Evolutionary conservation across 2,797 vertebrate species (phyloP).

Genomic region (Cyprinodon diabolis): DNA sequence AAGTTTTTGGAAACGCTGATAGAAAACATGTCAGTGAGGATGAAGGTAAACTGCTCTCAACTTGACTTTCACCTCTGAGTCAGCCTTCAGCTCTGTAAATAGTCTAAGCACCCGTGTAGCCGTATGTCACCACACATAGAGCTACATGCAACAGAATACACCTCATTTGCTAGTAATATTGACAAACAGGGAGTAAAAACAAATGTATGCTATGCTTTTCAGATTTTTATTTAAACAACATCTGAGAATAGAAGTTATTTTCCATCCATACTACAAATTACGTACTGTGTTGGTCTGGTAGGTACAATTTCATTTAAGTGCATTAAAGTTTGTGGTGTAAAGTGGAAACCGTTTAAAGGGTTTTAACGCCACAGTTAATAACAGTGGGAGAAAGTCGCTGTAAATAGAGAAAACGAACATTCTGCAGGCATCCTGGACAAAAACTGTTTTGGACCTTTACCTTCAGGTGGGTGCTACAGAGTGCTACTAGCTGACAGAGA

Average conservation of each 20-base stretch:
- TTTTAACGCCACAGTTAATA: too few relatives aligned
- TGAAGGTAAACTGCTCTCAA: too few relatives aligned
- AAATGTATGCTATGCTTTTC: not conserved
- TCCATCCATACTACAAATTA: not conserved
- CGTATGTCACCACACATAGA: too few relatives aligned
- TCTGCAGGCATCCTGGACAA: not conserved
- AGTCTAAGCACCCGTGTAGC: too few relatives aligned
- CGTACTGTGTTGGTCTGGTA: not conserved
- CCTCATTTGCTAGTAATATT: not conserved
- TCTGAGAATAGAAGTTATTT: not conserved
- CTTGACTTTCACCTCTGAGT: too few relatives aligned
- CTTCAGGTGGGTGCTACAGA: too few relatives aligned
- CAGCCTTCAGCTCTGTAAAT: too few relatives aligned
- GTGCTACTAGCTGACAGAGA: too few relatives aligned
- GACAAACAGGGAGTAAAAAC: not conserved
- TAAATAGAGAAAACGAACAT: not conserved
- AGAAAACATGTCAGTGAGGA: too few relatives aligned
- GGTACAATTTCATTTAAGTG: not conserved
- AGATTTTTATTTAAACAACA: not conserved
- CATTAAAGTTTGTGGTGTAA: not conserved
- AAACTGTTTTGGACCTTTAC: too few relatives aligned
- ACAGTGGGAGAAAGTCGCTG: not conserved
- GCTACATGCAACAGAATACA: too few relatives aligned
- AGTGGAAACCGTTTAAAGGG: not conserved
- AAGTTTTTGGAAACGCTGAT: too few relatives aligned